These are phyloP conservation scores for Sinocyclocheilus grahami DNA, from an alignment of 2,113 vertebrate species.

Conservation along the genomic window DNA sequence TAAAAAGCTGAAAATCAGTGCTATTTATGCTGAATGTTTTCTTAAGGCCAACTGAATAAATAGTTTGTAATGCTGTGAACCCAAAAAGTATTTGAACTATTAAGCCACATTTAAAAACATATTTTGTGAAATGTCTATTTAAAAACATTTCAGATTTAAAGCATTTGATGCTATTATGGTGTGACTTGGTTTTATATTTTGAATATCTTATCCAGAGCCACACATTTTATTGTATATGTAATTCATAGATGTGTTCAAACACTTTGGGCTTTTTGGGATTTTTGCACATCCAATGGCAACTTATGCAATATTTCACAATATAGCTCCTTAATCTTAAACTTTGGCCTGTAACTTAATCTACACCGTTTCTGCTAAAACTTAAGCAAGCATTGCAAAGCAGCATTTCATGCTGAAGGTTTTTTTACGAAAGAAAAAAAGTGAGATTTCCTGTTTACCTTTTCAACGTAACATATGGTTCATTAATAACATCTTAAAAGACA, in stretches of 20 bases:
- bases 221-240: too few relatives aligned
- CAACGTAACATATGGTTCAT: slow-evolving; percentile 47
- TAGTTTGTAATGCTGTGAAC: not conserved
- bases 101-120: not conserved
- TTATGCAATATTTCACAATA: not conserved
- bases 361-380: not conserved
- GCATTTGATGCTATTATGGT: not conserved
- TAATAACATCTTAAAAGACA: slow-evolving; percentile 56
- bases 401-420: not conserved
- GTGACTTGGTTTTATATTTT: not conserved
- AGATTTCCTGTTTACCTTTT: slow-evolving; percentile 28
- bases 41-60: not conserved
- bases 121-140: not conserved
- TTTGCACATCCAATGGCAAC: not conserved
- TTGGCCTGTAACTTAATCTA: not conserved
- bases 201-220: not conserved
- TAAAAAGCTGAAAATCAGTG: not conserved
- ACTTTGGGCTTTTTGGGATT: not conserved
- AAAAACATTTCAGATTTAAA: not conserved
- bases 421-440: not conserved
- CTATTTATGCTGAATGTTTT: not conserved
- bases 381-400: not conserved
- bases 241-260: not conserved
- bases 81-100: not conserved
- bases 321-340: not conserved